Conservation (phyloP, 64 coral and sea anemone genomes). For the Dendronephthya gigantea region DNA sequence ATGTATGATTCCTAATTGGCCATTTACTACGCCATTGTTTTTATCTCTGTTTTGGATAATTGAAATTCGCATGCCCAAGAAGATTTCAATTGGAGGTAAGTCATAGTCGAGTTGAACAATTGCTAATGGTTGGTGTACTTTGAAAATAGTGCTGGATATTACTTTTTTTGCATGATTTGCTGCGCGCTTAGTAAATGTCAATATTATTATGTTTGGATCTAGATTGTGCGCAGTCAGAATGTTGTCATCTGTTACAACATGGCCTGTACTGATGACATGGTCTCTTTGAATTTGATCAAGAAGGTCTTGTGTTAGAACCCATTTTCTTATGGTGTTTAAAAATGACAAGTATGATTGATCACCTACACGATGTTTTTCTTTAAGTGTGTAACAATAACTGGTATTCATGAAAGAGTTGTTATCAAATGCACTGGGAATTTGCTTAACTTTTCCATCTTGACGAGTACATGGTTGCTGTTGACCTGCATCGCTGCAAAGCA, state of each 20-base stretch:
- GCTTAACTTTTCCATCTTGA: not conserved
- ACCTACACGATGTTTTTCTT: not conserved
- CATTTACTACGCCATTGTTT: not conserved
- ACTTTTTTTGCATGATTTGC: not conserved
- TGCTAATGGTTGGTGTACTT: not conserved
- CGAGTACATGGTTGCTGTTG: too few species aligned
- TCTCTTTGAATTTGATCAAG: not conserved
- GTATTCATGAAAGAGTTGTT: not conserved
- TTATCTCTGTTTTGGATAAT: conserved; percentile 14
- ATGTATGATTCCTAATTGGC: not conserved
- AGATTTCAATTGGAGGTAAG: not conserved
- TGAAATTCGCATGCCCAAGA: not conserved
- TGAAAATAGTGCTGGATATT: not conserved
- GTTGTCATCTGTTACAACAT: not conserved
- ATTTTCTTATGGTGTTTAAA: not conserved
- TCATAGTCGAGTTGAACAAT: not conserved
- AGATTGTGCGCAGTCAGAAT: not conserved
- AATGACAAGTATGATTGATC: not conserved
- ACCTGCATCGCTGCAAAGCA: too few species aligned
- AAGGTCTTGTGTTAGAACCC: not conserved
- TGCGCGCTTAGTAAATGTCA: not conserved
- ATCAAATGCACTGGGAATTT: not conserved
- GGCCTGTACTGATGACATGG: not conserved
- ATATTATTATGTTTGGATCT: not conserved
- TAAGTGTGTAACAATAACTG: not conserved